phyloP scores from a whole-genome alignment of 2,113 vertebrate species.

The Mohoua ochrocephala region DNA sequence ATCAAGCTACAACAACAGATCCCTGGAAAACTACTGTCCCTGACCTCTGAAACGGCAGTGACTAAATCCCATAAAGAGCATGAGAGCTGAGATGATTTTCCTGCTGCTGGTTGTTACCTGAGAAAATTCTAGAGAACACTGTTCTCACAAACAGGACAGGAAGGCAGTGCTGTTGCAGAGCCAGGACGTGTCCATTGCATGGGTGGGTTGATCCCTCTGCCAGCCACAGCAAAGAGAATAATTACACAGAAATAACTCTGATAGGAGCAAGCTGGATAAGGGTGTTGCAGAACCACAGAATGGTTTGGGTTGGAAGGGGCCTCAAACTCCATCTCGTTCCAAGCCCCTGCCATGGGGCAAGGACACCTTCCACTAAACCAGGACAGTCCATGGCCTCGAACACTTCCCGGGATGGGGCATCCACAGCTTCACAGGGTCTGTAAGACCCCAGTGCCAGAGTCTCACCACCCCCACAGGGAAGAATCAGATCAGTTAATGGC shows the following conservation, averaged over 20 bases:
- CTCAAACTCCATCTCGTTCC: neutral
- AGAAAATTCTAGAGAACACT: neutral
- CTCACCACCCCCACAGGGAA: neutral
- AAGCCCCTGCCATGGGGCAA: neutral
- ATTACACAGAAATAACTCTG: neutral
- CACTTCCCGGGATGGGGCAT: neutral
- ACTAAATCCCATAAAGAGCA: neutral
- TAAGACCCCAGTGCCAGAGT: neutral
- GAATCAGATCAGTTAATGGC: neutral
- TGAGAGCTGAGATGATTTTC: neutral
- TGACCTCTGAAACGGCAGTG: neutral
- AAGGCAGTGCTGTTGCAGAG: neutral
- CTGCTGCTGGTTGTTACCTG: neutral
- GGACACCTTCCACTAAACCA: neutral
- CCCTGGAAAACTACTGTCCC: neutral
- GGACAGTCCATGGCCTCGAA: neutral
- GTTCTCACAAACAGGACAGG: neutral
- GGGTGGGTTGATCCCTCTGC: neutral
- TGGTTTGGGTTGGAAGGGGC: neutral
- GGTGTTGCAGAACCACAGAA: neutral
- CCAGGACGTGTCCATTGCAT: fast-evolving
- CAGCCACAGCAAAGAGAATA: neutral
- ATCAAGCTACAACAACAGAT: neutral
- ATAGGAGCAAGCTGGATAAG: neutral
- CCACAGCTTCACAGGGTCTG: neutral